Base-by-base conservation (phyloP, 2,888 invertebrate genomes). In the Neuroscelio doddi region DNA sequence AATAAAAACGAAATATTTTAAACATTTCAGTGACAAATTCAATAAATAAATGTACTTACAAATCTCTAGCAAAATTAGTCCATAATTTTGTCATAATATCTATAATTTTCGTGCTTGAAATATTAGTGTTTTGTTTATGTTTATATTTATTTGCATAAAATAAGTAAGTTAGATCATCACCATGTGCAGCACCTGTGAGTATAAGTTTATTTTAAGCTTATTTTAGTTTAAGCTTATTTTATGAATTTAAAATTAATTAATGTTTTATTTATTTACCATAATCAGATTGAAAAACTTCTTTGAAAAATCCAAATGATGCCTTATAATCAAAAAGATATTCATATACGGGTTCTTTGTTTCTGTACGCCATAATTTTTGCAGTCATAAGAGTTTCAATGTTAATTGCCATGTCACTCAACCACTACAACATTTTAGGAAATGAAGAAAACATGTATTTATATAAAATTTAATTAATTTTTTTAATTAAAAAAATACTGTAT, bases 91-190 rank as follows among this genome's bases (percentile, higher is more conserved):
- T 86, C 26, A 87, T 67, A 29, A 82, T 72, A 29, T 78, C 78
- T 0, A 81, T 78, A 64, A 86, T 82, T 21, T 79, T 80, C 55
- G 81, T 82, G 4, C 81, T 68, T 1, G 81, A 78, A 12, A 81
- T 79, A 30, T 56, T 45, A 1, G 79, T 70, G 38, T 72, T 68
- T 17, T 84, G 85, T n/a, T 75, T 74, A 38, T 85, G 80, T 46
- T 80, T 81, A 39, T 83, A 85, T 1, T 74, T 57, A 7, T 79
- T 78, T 27, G 81, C 81, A 41, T 83, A 85, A 53, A 87, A 88
- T 3, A 86, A 41, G 68, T 87, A 87, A 32, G 84, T 84, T 7
- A 87, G 14, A 1, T 88, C 88, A 57, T 88, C 88, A 0, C 84
- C 86, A 38, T 88, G 88, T 21, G 83, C 81, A 0, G 84, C 86